These are phyloP conservation scores for Pavo muticus DNA, from an alignment of 2,113 vertebrate genomes.

Conservation along the genomic window DNA sequence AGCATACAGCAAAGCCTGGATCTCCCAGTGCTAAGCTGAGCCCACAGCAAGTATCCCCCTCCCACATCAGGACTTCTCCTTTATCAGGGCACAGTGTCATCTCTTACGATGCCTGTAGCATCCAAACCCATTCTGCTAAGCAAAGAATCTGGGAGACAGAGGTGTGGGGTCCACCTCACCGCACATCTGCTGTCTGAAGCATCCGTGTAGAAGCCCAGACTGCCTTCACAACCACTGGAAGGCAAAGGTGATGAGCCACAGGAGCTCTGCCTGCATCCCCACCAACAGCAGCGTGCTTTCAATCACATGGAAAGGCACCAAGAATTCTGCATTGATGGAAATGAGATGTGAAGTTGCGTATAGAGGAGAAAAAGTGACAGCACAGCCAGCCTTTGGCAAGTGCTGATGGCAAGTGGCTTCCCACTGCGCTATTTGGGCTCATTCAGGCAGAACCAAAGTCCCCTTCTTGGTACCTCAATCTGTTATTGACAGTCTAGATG, in stretches of 20 bases:
- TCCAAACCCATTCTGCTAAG: background rate
- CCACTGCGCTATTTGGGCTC: background rate
- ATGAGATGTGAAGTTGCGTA: background rate
- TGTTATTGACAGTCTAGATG: background rate
- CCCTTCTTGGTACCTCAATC: background rate
- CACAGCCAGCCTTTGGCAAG: background rate
- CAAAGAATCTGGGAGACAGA: background rate
- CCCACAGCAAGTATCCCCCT: background rate
- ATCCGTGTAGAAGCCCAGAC: background rate
- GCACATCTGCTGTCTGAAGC: too few relatives aligned
- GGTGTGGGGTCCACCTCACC: background rate
- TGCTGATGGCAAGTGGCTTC: accelerated
- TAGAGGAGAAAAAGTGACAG: background rate
- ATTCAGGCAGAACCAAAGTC: background rate
- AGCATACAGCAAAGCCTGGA: accelerated
- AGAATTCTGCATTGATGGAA: background rate
- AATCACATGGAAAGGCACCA: background rate
- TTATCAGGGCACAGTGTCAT: accelerated
- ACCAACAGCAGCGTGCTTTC: background rate
- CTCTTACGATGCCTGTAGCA: background rate
- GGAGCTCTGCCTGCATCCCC: background rate
- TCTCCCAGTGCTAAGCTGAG: background rate
- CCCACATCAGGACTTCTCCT: background rate
- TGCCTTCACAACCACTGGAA: background rate
- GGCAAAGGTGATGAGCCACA: background rate